Conservation (phyloP, 2,888 invertebrate species). For the Seira musarum region DNA sequence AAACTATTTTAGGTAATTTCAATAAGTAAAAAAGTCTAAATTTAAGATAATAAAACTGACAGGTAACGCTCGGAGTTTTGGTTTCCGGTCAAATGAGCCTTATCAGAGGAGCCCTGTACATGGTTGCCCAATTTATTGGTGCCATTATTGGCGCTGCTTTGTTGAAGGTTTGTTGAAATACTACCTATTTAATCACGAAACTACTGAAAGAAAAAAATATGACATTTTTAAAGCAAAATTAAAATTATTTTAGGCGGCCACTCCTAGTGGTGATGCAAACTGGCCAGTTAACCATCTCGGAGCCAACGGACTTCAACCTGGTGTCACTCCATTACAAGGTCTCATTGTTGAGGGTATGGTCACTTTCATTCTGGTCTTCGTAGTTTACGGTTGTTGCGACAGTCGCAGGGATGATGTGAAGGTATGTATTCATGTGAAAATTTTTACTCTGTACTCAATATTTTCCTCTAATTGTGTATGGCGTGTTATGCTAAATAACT, state of each 20-base stretch:
- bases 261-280: conserved; percentile 26
- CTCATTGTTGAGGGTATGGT: conserved; percentile 68
- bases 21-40: too few species aligned
- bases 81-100: conserved; percentile 67
- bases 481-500: too few species aligned
- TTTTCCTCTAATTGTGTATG: too few species aligned
- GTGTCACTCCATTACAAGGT: conserved; percentile 60
- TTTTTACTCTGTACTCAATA: too few species aligned
- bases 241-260: conserved; percentile 42
- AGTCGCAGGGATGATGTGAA: conserved; percentile 68
- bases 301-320: conserved; percentile 62
- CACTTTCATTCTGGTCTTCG: conserved; percentile 67
- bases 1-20: background rate
- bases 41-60: too few species aligned
- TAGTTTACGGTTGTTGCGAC: conserved; percentile 69
- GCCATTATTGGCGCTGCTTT: conserved; percentile 65
- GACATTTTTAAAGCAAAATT: background rate
- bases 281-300: conserved; percentile 61
- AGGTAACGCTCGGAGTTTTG: conserved; percentile 64
- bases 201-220: background rate
- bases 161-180: conserved; percentile 47
- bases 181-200: background rate
- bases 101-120: conserved; percentile 66
- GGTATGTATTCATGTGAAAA: conserved; percentile 24
- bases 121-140: conserved; percentile 64